Percentiles rank a stretch among this genome's conserved stretches.
Evolutionary conservation across 2,797 vertebrate genomes (phyloP).

Genomic region (Furcifer pardalis): DNA sequence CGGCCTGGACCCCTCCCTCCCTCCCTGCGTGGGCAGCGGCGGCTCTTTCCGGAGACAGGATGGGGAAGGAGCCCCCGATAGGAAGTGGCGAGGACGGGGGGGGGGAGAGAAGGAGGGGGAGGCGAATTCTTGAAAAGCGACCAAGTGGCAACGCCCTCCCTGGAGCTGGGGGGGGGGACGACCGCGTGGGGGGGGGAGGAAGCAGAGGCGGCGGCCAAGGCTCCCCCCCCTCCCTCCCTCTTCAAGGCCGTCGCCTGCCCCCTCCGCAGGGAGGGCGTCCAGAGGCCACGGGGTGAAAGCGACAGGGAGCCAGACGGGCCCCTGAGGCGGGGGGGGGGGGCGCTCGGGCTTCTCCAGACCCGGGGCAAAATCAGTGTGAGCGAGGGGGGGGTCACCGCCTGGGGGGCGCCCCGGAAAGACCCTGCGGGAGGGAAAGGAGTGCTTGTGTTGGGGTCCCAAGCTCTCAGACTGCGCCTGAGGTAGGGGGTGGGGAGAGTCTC

Average conservation of each 20-base stretch:
- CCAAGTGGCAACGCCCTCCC: slow-evolving; percentile 71
- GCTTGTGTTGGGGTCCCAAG: too few relatives aligned
- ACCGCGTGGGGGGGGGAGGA: slow-evolving; percentile 31
- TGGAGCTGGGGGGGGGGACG: too few relatives aligned
- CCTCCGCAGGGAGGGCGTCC: slow-evolving; percentile 19
- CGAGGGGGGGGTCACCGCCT: too few relatives aligned
- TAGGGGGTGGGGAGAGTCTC: too few relatives aligned
- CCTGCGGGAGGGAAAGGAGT: background rate
- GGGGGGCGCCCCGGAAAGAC: too few relatives aligned
- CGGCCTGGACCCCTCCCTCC: too few relatives aligned
- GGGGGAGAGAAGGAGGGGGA: slow-evolving; percentile 21
- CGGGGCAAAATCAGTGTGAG: background rate
- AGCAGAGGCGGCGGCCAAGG: too few relatives aligned
- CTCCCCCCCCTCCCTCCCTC: background rate
- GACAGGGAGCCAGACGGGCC: too few relatives aligned
- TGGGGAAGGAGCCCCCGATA: background rate
- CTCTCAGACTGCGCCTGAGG: background rate
- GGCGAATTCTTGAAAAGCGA: slow-evolving; percentile 69
- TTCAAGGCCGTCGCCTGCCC: background rate
- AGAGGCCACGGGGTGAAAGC: background rate
- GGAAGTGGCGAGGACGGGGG: background rate
- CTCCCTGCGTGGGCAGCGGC: background rate
- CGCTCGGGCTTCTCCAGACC: too few relatives aligned
- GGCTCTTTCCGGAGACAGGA: slow-evolving; percentile 19
- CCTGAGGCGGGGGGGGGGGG: too few relatives aligned